phyloP scores from a whole-genome alignment of 2,113 vertebrate species.

The Scolopax mira region DNA sequence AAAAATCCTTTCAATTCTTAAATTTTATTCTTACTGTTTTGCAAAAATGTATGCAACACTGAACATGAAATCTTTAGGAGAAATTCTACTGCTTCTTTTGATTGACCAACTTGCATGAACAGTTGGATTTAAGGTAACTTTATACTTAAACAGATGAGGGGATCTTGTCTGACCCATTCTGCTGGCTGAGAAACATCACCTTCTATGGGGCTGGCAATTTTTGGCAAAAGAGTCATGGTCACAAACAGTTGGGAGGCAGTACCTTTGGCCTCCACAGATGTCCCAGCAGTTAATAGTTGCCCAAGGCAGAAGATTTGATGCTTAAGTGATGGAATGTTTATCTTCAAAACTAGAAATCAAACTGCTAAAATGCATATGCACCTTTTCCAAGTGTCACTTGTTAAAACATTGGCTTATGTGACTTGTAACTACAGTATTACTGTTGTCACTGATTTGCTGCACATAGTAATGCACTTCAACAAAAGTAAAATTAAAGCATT shows the following conservation, averaged over 20 bases:
- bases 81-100: not conserved
- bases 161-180: not conserved
- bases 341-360: not conserved
- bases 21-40: not conserved
- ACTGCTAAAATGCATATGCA: not conserved
- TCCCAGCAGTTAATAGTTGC: not conserved
- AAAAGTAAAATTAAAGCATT: not conserved
- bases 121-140: not conserved
- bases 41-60: accelerated
- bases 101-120: not conserved
- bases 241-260: not conserved
- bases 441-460: not conserved
- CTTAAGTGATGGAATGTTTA: not conserved
- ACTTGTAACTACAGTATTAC: not conserved
- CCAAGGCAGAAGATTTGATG: not conserved
- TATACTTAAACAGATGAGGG: not conserved
- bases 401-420: not conserved
- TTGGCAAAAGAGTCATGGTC: not conserved
- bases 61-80: not conserved
- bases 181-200: not conserved
- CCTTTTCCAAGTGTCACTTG: not conserved
- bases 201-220: not conserved
- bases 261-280: not conserved
- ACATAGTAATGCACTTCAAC: not conserved
- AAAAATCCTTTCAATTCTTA: not conserved